Conservation (phyloP, 2,888 invertebrate genomes). For the Pimpla rufipes region DNA sequence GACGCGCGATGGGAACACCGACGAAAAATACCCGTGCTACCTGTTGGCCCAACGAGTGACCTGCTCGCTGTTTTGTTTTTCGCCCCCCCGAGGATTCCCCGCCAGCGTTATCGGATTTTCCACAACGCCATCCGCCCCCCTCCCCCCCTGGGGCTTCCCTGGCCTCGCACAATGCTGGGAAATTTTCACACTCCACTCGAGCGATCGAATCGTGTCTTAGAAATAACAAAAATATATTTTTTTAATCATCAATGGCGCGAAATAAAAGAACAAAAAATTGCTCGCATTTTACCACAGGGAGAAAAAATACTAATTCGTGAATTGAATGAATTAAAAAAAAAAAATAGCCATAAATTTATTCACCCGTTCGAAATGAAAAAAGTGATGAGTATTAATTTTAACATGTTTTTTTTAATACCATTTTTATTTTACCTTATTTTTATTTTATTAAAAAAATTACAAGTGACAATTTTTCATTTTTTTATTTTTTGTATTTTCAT, state of each 20-base stretch:
- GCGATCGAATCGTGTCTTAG: neutral
- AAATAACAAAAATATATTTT: neutral
- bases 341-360: too few relatives aligned
- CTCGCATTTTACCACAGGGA: neutral
- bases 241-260: too few relatives aligned
- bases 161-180: neutral
- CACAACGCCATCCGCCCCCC: neutral
- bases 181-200: neutral
- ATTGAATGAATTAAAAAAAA: neutral
- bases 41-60: conserved; percentile 48
- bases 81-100: conserved; percentile 14
- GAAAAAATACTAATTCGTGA: neutral
- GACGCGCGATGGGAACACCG: conserved; percentile 81
- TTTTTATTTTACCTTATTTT: too few relatives aligned
- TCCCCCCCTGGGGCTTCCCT: conserved; percentile 44
- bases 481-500: too few relatives aligned
- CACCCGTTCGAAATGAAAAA: too few relatives aligned
- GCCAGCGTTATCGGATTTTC: conserved; percentile 44
- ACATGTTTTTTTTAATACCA: too few relatives aligned
- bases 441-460: too few relatives aligned
- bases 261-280: neutral
- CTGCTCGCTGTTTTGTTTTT: conserved; percentile 27
- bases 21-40: conserved; percentile 52
- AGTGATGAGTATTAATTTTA: too few relatives aligned
- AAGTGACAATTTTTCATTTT: too few relatives aligned